Base-by-base conservation (phyloP, 53 echinoderm and acorn worm species). In the Stichopus horrens region DNA sequence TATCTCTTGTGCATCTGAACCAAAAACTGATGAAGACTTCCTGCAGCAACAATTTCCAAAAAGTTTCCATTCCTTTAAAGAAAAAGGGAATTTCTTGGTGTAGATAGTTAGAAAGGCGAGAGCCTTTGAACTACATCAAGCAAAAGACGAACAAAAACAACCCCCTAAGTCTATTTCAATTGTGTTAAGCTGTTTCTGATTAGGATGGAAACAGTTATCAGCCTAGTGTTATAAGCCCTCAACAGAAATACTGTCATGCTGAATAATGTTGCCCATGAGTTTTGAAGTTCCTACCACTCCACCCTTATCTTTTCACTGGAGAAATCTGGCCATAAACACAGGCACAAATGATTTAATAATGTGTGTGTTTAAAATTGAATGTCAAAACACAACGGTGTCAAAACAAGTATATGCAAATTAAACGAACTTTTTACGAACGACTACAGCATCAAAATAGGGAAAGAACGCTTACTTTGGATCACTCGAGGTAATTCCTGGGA, bases 11-110 rank as follows among this genome's bases (percentile, higher is more conserved):
- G 96, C 16, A 96, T 86, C 4, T 96, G 80, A 3, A 75, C 74
- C 60, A 96, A 88, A 55, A 95, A 95, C 63, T 95, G 86, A 85
- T 96, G 95, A 55, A 96, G 51, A 54, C 96, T 95, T 5, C 96
- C 96, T 0, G 96, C 96, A 60, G 92, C 91, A 60, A 84, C 88
- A 9, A 96, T 95, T 20, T 96, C 96, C 71, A 91, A 76, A 13
- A 95, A 23, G 55, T 90, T 92, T 4, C 93, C 93, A 10, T 88
- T 88, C 77, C 90, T 76, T 7, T 6, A 76, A 9, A 54, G 7
- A 76, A 4, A 7, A 71, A 71, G 37, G 37, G 19, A n/a, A 71
- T 59, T 59, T 1, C 59, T 9, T 59, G 4, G 59, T 1, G 59
- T 1, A 59, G 8, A 11, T 37, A 11, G 59, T 8, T 9, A 59